Conservation (phyloP, 2,113 vertebrate species). For the Tachysurus fulvidraco region DNA sequence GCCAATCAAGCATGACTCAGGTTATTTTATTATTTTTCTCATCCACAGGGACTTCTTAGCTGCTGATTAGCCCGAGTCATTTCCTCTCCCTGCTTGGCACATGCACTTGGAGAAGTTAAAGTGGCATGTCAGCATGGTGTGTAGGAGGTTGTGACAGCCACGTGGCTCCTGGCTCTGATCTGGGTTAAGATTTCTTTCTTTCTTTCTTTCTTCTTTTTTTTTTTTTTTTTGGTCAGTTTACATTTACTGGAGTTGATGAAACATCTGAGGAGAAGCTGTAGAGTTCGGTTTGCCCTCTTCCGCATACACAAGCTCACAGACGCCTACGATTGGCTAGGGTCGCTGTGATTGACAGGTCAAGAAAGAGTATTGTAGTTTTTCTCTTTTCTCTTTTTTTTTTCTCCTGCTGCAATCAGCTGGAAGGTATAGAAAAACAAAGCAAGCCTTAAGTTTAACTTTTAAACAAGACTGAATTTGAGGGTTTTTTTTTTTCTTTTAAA, state of each 20-base stretch:
- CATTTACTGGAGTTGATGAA: not conserved
- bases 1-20: constrained; percentile 18
- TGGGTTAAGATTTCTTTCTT: constrained; percentile 8
- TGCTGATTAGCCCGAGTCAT: constrained; percentile 36
- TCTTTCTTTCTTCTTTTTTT: constrained; percentile 23
- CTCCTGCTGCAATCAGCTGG: not conserved
- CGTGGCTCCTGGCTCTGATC: not conserved
- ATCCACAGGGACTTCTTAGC: constrained; percentile 1
- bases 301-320: not conserved
- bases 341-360: too few species aligned
- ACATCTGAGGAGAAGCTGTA: not conserved
- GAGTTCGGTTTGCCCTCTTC: not conserved
- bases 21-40: not conserved
- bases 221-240: not conserved
- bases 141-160: constrained; percentile 52
- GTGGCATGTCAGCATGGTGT: not conserved
- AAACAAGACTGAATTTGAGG: not conserved
- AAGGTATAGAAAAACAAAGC: not conserved
- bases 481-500: not conserved
- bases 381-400: too few species aligned
- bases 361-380: too few species aligned
- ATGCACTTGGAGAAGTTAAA: constrained; percentile 49
- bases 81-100: constrained; percentile 30
- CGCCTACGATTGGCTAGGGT: not conserved
- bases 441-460: not conserved